Evolutionary conservation across 2,888 invertebrate genomes (phyloP).

Genomic region (Quadriops clusia): DNA sequence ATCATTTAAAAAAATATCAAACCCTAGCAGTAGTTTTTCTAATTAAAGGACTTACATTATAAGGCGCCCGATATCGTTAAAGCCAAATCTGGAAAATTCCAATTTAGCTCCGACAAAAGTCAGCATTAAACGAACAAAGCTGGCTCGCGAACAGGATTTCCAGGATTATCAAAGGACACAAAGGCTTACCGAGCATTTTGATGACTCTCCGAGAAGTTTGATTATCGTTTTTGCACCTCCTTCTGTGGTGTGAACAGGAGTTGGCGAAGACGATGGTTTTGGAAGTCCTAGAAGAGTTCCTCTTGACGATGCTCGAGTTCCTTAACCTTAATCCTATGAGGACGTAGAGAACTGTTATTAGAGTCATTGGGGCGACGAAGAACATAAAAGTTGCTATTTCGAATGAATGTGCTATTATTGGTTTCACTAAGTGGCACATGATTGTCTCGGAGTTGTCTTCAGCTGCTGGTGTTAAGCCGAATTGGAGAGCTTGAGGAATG

Average conservation of each 20-base stretch:
- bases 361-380: conserved; percentile 76
- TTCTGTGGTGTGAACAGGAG: conserved; percentile 5
- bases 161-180: not conserved
- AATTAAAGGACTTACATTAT: no score
- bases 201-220: conserved; percentile 47
- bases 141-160: no score
- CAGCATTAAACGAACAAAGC: no score
- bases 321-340: conserved; percentile 61
- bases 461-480: conserved; percentile 24
- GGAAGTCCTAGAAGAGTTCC: conserved; percentile 18
- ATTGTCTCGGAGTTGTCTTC: conserved; percentile 22
- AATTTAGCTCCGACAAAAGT: no score
- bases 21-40: no score
- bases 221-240: conserved; percentile 15
- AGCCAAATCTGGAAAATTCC: no score
- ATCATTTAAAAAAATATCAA: no score
- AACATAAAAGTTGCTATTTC: conserved; percentile 71
- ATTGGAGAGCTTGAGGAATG: conserved; percentile 50
- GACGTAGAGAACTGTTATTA: conserved; percentile 71
- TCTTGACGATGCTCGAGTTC: conserved; percentile 47
- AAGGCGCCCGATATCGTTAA: no score
- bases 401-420: conserved; percentile 56
- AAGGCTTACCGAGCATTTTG: conserved; percentile 61
- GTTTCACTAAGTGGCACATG: conserved; percentile 38
- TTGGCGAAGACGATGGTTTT: conserved; percentile 5